Base-by-base conservation (phyloP, 2,797 vertebrate genomes). In the Urosaurus nigricauda region DNA sequence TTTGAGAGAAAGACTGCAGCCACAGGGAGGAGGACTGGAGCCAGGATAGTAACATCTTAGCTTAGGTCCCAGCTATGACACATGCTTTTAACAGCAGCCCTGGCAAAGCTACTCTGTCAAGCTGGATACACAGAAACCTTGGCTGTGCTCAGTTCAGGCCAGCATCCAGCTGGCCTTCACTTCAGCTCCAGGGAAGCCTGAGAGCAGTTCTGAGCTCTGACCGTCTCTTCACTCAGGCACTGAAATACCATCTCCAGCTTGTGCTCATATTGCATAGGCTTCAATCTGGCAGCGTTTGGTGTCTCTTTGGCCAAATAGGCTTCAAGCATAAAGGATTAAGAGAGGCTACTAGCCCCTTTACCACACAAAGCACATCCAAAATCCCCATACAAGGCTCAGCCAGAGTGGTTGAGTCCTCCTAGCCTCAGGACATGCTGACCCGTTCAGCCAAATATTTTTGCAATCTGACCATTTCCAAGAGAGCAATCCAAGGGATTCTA, bases 241-340 rank as follows among this genome's bases (percentile, higher is more conserved):
- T 86, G 43, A 89, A 89, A 86, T 94, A 93, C 87, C 80, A 92
- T 92, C 92, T 92, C 71, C 91, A 74, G 47, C 11, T 92, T 93
- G 91, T 93, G 88, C 91, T 92, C 92, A 93, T 92, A 93, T 87
- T 89, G 32, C 90, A 84, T 53, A 51, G 83, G 35, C 63, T 82
- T 82, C 56, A 68, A 87, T 14, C 83, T 84, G 37, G 74, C 3
- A 86, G n/a, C 78, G 87, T 35, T 65, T 63, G 87, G 80, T 90
- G 65, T 17, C 35, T 35, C 29, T 13, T 79, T 86, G 89, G 89
- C 90, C 83, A 77, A 53, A 78, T 86, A 32, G 82, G 13, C 17
- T 32, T 81, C 58, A 60, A 88, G 37, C 21, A 91, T 71, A 58
- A 89, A 35, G 65, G 84, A 86, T 26, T 0, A 87, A 75, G 85